These are phyloP conservation scores for Enteromius unitaeniatus DNA, from an alignment of 2,797 vertebrate species.

Conservation along the genomic window DNA sequence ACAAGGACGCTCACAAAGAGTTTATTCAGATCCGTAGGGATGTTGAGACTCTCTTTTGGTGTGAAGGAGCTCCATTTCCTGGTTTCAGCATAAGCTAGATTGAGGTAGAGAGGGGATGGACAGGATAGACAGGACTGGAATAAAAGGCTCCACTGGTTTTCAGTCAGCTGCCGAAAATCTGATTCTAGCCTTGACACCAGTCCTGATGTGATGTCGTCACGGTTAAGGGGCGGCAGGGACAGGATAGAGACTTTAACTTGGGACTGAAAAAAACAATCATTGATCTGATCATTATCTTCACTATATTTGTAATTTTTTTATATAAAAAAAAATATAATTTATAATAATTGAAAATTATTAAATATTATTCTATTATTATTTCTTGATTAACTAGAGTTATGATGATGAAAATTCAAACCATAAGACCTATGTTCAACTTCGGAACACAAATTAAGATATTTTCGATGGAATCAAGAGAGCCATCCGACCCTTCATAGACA, in stretches of 20 bases:
- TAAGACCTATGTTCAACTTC: too few relatives aligned
- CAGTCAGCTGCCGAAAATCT: constrained; percentile 65
- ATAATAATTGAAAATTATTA: too few relatives aligned
- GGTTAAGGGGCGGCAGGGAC: constrained; percentile 66
- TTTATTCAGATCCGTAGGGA: constrained; percentile 63
- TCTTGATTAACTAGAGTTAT: too few relatives aligned
- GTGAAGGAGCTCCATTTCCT: constrained; percentile 71
- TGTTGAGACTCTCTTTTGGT: constrained; percentile 56
- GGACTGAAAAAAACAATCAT: constrained; percentile 33
- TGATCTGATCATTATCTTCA: not conserved
- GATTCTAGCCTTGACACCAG: constrained; percentile 61
- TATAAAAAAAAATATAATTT: too few relatives aligned
- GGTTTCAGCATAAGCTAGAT: constrained; percentile 70
- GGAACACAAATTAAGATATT: too few relatives aligned
- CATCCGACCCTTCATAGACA: too few relatives aligned
- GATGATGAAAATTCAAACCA: too few relatives aligned
- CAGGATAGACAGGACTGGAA: constrained; percentile 69
- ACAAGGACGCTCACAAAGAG: constrained; percentile 67
- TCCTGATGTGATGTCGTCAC: constrained; percentile 64
- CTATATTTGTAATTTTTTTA: not conserved
- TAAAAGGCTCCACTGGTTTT: constrained; percentile 68
- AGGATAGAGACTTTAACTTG: constrained; percentile 62
- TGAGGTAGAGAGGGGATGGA: constrained; percentile 72
- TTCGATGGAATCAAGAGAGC: too few relatives aligned
- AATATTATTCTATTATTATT: too few relatives aligned